A percentile compares a stretch with the other conserved stretches of the same genome.
These are phyloP conservation scores for Pomacea maculata DNA, from an alignment of 1,140 invertebrate species.

Conservation along the genomic window DNA sequence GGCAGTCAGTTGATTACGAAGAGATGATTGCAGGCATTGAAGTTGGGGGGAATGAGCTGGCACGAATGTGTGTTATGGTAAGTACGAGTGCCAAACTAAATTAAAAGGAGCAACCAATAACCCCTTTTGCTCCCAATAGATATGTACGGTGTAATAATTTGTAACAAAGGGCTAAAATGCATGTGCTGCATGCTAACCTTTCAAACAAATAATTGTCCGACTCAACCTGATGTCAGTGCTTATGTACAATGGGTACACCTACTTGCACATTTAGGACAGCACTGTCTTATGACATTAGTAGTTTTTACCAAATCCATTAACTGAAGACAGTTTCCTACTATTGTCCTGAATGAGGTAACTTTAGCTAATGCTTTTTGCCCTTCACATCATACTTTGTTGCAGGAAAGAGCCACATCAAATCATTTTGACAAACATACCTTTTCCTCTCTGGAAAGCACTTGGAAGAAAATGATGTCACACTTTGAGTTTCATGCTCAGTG, in stretches of 20 bases:
- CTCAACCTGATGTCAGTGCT: no score
- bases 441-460: conserved; percentile 20
- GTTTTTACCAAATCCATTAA: no score
- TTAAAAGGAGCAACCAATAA: no score
- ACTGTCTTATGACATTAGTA: no score
- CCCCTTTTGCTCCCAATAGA: background rate
- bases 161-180: background rate
- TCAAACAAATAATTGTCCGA: no score
- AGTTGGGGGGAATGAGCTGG: conserved; percentile 2
- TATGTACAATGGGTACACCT: no score
- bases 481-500: conserved; percentile 39
- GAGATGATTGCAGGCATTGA: background rate
- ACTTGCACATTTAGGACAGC: no score
- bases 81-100: background rate
- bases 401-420: conserved; percentile 22
- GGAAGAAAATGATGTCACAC: conserved; percentile 44
- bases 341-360: no score
- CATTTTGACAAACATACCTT: conserved; percentile 20
- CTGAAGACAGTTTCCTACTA: no score
- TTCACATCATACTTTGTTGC: background rate
- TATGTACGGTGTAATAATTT: background rate
- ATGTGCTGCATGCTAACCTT: background rate
- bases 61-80: conserved; percentile 11
- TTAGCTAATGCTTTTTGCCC: no score
- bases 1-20: background rate